phyloP scores from a whole-genome alignment of 2,113 vertebrate species.

The Brachyhypopomus occidentalis region DNA sequence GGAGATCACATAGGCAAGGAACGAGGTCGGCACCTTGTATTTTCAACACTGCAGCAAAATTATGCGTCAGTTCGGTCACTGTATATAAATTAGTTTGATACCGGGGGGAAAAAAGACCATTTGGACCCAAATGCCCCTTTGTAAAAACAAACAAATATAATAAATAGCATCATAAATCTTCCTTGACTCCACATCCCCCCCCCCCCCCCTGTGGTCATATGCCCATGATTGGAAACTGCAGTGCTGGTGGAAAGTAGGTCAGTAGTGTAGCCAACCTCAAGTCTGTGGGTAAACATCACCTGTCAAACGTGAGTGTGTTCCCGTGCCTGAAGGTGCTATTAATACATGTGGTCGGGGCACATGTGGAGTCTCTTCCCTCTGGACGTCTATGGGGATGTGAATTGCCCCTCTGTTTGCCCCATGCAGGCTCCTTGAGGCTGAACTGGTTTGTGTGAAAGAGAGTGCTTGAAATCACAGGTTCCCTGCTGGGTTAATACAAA shows the following conservation, averaged over 20 bases:
- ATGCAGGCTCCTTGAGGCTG: neutral
- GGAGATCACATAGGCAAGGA: no score
- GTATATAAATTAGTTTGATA: no score
- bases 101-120: no score
- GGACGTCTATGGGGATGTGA: conserved; percentile 44
- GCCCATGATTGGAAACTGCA: no score
- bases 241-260: conserved; percentile 11
- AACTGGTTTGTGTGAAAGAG: neutral
- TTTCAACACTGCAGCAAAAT: no score
- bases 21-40: no score
- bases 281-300: conserved; percentile 35
- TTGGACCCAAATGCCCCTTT: no score
- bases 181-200: no score
- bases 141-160: no score
- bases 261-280: conserved; percentile 16
- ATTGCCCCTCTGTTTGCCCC: conserved; percentile 47
- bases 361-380: conserved; percentile 33
- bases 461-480: neutral
- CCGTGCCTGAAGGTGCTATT: conserved; percentile 47
- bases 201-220: no score
- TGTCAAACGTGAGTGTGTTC: conserved; percentile 24
- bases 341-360: conserved; percentile 45
- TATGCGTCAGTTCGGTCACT: no score
- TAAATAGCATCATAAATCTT: no score
- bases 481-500: neutral